Evolutionary conservation across 1,140 invertebrate genomes (phyloP).

Genomic region (Lasioglossum baleicum): DNA sequence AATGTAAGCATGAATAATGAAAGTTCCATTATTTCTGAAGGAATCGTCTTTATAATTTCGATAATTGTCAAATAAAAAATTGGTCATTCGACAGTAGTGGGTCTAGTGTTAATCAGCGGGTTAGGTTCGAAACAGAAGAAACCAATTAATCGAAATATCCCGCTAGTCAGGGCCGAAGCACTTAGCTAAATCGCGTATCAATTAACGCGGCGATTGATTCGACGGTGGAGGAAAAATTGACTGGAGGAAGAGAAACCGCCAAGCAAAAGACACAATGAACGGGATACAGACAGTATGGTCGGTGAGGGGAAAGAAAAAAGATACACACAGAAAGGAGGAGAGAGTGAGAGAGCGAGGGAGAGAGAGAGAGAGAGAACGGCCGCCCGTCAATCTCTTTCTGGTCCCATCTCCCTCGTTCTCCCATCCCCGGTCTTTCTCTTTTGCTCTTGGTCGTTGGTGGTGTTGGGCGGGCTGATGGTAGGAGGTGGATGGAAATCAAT

Average conservation of each 20-base stretch:
- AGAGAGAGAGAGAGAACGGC: conserved; percentile 39
- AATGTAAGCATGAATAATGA: too few relatives aligned
- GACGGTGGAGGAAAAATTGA: conserved; percentile 52
- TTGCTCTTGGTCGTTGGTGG: conserved; percentile 64
- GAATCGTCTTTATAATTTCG: too few relatives aligned
- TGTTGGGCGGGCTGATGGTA: conserved; percentile 71
- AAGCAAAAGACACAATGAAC: conserved; percentile 38
- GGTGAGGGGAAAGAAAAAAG: conserved; percentile 32
- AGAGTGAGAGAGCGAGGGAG: conserved; percentile 22
- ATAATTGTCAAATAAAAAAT: too few relatives aligned
- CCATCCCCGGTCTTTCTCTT: conserved; percentile 33
- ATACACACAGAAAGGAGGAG: conserved; percentile 15
- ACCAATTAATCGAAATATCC: conserved; percentile 37
- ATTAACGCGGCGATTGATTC: conserved; percentile 68
- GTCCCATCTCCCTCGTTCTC: conserved; percentile 48
- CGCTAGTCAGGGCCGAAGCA: conserved; percentile 48
- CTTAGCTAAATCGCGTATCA: conserved; percentile 64
- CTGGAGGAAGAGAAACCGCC: conserved; percentile 29
- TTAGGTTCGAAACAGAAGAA: conserved; percentile 17
- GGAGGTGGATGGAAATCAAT: conserved; percentile 78
- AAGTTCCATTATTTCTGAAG: too few relatives aligned
- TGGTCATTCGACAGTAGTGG: too few relatives aligned
- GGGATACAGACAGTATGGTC: conserved; percentile 6
- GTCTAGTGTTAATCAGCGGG: too few relatives aligned
- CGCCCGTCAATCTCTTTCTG: conserved; percentile 70